A percentile compares a stretch with the other conserved stretches of the same genome.
Evolutionary conservation across 92 coral and sea anemone species (phyloP).

Genomic region (Chrysogorgia sp.): DNA sequence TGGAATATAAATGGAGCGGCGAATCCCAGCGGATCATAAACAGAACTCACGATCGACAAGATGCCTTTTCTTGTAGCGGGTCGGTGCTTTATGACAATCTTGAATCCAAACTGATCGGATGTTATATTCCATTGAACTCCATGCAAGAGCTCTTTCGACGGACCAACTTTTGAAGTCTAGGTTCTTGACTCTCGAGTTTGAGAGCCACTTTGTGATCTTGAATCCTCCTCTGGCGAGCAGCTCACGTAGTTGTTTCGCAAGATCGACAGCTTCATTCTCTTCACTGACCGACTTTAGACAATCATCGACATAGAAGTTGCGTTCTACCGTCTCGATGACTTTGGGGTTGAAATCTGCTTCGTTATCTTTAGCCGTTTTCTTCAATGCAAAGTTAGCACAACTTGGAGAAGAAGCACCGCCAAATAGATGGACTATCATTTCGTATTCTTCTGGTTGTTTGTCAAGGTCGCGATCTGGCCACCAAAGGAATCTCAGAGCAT

Average conservation of each 20-base stretch:
- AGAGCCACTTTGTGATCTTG: no score
- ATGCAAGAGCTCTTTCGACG: constrained; percentile 51
- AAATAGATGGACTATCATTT: constrained; percentile 53
- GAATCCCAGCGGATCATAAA: constrained; percentile 58
- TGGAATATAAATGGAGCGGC: constrained; percentile 57
- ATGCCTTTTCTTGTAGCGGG: constrained; percentile 63
- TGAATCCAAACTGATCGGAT: constrained; percentile 48
- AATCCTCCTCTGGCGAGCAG: constrained; percentile 43
- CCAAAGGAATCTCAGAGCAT: constrained; percentile 61
- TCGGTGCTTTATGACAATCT: constrained; percentile 50
- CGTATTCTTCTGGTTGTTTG: constrained; percentile 41
- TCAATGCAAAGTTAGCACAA: constrained; percentile 51
- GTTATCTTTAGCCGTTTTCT: constrained; percentile 51
- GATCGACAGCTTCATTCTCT: constrained; percentile 40
- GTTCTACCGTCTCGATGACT: constrained; percentile 34
- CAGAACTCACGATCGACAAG: no score
- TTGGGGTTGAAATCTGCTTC: constrained; percentile 31
- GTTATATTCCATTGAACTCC: constrained; percentile 47
- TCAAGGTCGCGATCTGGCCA: constrained; percentile 37
- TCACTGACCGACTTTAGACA: constrained; percentile 46
- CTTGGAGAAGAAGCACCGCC: constrained; percentile 54
- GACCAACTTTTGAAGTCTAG: constrained; percentile 32
- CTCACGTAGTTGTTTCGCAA: constrained; percentile 29
- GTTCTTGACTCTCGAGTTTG: no score
- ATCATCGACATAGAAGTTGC: constrained; percentile 58